Evolutionary conservation across 2,797 vertebrate species (phyloP).

Genomic region (Hipposideros larvatus): DNA sequence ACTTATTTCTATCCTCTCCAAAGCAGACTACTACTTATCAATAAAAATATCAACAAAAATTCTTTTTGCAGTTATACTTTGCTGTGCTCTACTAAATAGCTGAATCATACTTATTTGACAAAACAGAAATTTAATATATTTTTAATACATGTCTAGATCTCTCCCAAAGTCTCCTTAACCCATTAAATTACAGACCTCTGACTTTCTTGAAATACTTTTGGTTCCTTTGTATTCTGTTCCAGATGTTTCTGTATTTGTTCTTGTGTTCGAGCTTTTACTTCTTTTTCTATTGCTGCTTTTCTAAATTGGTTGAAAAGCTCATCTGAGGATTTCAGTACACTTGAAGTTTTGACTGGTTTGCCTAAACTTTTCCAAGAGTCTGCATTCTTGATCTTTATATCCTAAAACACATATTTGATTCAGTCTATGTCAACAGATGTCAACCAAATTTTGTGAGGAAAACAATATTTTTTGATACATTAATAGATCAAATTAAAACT

Average conservation of each 20-base stretch:
- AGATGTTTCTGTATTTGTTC: constrained; percentile 86
- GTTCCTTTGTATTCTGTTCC: constrained; percentile 82
- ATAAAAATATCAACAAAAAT: constrained; percentile 40
- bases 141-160: background rate
- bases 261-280: constrained; percentile 88
- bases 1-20: constrained; percentile 52
- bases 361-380: constrained; percentile 93
- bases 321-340: constrained; percentile 91
- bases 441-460: constrained; percentile 50
- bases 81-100: background rate
- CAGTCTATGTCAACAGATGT: constrained; percentile 36
- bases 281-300: constrained; percentile 93
- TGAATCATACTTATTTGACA: constrained; percentile 33
- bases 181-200: constrained; percentile 87
- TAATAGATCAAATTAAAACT: constrained; percentile 34
- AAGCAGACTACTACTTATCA: constrained; percentile 15
- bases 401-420: constrained; percentile 87
- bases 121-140: constrained; percentile 23
- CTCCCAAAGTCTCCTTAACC: background rate
- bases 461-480: background rate
- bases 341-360: constrained; percentile 86
- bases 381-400: constrained; percentile 90
- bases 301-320: constrained; percentile 94
- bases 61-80: constrained; percentile 39
- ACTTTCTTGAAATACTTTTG: constrained; percentile 82